Conservation (phyloP, 2,113 vertebrate species). For the Dolichotis patagonum region DNA sequence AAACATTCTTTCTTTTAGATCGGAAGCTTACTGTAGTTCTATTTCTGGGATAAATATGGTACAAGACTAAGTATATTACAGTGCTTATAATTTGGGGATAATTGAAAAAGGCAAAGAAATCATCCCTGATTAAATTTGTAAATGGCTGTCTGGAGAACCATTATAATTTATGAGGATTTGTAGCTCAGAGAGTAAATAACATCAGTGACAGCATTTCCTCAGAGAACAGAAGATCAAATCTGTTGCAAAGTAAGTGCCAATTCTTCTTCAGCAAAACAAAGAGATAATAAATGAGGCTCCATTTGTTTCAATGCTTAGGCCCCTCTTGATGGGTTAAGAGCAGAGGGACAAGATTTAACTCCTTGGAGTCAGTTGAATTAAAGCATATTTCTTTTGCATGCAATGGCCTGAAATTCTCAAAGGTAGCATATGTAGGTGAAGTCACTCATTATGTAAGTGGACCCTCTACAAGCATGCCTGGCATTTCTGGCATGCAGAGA, state of each 20-base stretch:
- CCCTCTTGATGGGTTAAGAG: neutral
- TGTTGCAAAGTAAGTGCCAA: conserved; percentile 68
- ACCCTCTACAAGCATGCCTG: neutral
- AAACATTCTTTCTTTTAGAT: conserved; percentile 29
- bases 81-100: conserved; percentile 54
- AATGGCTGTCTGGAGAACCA: conserved; percentile 67
- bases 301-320: conserved; percentile 40
- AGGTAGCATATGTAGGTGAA: neutral
- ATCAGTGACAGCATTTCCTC: conserved; percentile 66
- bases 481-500: neutral
- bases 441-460: neutral
- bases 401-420: neutral
- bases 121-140: conserved; percentile 72
- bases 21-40: conserved; percentile 35
- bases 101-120: conserved; percentile 70
- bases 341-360: conserved; percentile 13
- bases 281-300: conserved; percentile 34
- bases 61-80: neutral
- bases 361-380: neutral
- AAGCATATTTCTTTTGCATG: neutral
- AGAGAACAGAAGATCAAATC: conserved; percentile 74
- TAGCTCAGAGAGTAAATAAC: conserved; percentile 73
- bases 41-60: conserved; percentile 31
- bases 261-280: conserved; percentile 53
- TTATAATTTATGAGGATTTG: conserved; percentile 72